Conservation (phyloP, 53 echinoderm and acorn worm species). For the Paracentrotus lividus region DNA sequence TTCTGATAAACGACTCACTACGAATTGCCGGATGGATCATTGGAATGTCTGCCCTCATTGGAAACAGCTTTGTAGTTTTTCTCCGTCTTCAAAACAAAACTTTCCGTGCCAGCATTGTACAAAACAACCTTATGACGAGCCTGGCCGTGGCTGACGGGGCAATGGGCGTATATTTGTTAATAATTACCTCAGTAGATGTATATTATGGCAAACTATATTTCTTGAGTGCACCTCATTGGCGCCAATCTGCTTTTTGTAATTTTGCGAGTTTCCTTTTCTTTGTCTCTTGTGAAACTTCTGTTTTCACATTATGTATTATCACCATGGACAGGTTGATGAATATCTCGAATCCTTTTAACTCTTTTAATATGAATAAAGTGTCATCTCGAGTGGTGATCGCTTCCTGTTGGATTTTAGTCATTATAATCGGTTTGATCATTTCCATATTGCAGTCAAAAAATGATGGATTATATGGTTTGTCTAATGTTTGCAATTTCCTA, state of each 20-base stretch:
- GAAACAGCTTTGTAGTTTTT: neutral
- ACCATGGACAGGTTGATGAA: neutral
- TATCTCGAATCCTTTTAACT: neutral
- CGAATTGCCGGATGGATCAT: neutral
- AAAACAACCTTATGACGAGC: neutral
- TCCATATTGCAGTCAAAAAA: neutral
- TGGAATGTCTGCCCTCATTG: neutral
- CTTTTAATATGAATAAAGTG: neutral
- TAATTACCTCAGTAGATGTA: neutral
- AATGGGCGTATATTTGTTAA: neutral
- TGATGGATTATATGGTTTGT: neutral
- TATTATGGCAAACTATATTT: constrained; percentile 14
- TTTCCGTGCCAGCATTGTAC: neutral
- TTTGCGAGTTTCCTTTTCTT: neutral
- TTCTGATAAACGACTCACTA: neutral
- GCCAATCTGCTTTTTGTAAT: neutral
- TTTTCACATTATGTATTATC: neutral
- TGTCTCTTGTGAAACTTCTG: neutral
- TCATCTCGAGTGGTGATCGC: neutral
- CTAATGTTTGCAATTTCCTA: neutral
- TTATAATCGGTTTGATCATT: neutral
- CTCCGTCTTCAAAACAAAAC: neutral
- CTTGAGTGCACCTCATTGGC: neutral
- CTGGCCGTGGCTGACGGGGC: constrained; percentile 1
- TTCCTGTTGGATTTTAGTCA: neutral